Base-by-base conservation (phyloP, 2,888 invertebrate genomes). In the Buathra laborator region DNA sequence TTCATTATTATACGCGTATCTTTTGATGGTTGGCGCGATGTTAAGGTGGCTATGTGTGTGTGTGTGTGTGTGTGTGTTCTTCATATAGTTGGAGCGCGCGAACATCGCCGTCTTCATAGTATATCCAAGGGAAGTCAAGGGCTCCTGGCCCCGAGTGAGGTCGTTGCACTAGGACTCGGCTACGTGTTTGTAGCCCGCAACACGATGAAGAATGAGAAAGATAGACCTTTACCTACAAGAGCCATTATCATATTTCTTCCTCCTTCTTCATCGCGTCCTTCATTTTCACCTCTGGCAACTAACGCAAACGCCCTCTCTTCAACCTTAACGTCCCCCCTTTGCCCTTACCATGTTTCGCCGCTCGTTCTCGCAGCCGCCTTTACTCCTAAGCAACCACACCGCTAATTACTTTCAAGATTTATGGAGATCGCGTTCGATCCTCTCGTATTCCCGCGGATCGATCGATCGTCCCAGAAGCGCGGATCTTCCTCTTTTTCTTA, bases 381-480 rank as follows among this genome's bases (percentile, higher is more conserved):
- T 70, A 46, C 72, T 29, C 48, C 59, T 62, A 71, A 75, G 37
- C 37, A 37, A 37, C 37, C 79, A 80, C 70, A 80, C 70, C 77
- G 81, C 84, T 87, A 87, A 87, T 87, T 87, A 86, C 86, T 80
- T 81, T 48, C 1, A 76, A 72, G 86, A 87, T 87, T 87, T 87
- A 87, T 87, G 85, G 56, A 87, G 81, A 87, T 87, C 84, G 82
- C 56, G 48, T 48, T 83, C 64, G 78, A 86, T 82, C 82, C 76
- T 68, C 83, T 81, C 62, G 10, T 78, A 81, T 81, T 67, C 71
- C 14, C 32, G 72, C 24, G 19, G 59, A 80, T 76, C 76, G 83
- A 85, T 83, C 85, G 79, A 80, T 85, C 81, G 85, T 16, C 44
- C 75, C 71, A 79, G 66, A 80, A 83, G 75, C 51, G 56, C 37